A percentile compares a stretch with the other conserved stretches of the same genome.
phyloP scores from a whole-genome alignment of 2,888 invertebrate species.

The Orthonevra nobilis region DNA sequence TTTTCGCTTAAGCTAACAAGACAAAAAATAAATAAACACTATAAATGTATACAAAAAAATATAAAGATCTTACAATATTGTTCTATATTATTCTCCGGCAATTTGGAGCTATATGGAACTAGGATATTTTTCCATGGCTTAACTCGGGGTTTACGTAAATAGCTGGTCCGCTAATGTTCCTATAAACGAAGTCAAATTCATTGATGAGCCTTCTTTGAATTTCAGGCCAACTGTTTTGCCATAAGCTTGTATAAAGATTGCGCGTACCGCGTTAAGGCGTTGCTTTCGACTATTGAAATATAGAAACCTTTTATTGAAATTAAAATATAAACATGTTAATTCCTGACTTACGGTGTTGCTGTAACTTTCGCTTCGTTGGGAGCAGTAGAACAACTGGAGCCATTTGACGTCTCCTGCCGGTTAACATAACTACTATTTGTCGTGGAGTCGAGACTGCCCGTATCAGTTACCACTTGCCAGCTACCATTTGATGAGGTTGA shows the following conservation, averaged over 20 bases:
- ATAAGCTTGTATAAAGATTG: constrained; percentile 77
- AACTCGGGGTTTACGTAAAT: constrained; percentile 48
- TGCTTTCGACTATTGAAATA: constrained; percentile 74
- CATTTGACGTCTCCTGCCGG: constrained; percentile 38
- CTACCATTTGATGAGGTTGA: constrained; percentile 83
- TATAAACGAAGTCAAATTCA: constrained; percentile 76
- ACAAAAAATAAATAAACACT: constrained; percentile 48
- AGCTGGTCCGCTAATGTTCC: constrained; percentile 72
- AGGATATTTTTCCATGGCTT: constrained; percentile 27
- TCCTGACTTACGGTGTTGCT: constrained; percentile 30
- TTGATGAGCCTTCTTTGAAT: constrained; percentile 77
- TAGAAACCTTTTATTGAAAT: neutral
- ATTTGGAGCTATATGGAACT: constrained; percentile 57
- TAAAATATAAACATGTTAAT: neutral
- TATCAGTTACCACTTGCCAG: constrained; percentile 86
- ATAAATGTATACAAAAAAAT: constrained; percentile 35
- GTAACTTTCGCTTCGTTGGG: constrained; percentile 38
- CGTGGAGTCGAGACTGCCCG: constrained; percentile 82
- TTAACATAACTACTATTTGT: constrained; percentile 76
- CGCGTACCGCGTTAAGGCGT: constrained; percentile 76
- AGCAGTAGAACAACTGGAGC: constrained; percentile 32
- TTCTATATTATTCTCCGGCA: constrained; percentile 62
- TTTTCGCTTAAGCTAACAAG: constrained; percentile 40
- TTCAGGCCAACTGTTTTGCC: constrained; percentile 77
- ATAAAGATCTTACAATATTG: constrained; percentile 32